These are phyloP conservation scores for Tolypeutes matacus DNA, from an alignment of 2,797 vertebrate genomes.

Conservation along the genomic window DNA sequence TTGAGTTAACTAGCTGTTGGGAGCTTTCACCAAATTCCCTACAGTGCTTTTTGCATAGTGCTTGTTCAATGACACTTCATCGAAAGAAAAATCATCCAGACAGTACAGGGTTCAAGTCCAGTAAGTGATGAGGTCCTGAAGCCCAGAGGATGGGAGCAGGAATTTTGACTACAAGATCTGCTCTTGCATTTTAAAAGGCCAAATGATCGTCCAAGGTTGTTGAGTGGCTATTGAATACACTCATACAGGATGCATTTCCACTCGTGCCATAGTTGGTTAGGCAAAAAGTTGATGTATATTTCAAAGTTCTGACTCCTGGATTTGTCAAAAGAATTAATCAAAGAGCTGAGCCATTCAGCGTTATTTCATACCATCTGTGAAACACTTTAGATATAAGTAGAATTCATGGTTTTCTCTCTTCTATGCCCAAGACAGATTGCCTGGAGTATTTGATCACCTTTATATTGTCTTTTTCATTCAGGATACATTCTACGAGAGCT, in stretches of 20 bases:
- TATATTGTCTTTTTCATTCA: neutral
- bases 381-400: neutral
- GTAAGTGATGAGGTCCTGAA: neutral
- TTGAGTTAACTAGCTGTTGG: neutral
- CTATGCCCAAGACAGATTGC: neutral
- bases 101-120: neutral
- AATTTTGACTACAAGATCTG: neutral
- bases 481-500: neutral
- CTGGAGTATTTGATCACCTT: neutral
- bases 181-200: neutral
- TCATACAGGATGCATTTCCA: neutral
- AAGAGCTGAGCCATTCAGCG: neutral
- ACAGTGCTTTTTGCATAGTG: neutral
- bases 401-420: slow-evolving; percentile 34
- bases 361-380: neutral
- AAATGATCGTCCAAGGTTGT: neutral
- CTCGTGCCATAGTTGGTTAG: neutral
- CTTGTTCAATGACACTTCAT: neutral
- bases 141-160: neutral
- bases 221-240: neutral
- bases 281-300: neutral
- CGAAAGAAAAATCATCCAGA: neutral
- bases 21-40: neutral
- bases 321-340: neutral
- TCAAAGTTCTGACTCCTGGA: neutral